Evolutionary conservation across 2,797 vertebrate genomes (phyloP).

Genomic region (Epinephelus coioides): DNA sequence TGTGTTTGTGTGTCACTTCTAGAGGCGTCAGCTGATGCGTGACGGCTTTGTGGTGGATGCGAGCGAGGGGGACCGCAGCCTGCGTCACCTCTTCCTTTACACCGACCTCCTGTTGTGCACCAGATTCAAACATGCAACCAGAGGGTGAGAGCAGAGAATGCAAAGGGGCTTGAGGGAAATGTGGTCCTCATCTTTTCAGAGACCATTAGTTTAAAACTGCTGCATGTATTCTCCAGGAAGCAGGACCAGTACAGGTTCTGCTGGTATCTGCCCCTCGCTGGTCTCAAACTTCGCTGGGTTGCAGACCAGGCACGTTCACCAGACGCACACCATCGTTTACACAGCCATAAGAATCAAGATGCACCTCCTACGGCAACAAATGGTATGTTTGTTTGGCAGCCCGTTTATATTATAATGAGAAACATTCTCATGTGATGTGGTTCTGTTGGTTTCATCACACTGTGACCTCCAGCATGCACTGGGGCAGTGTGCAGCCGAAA

Average conservation of each 20-base stretch:
- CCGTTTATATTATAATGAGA: too few relatives aligned
- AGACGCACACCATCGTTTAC: slow-evolving; percentile 74
- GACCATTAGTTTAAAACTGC: rapidly evolving
- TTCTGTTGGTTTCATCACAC: too few relatives aligned
- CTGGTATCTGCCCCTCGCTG: slow-evolving; percentile 85
- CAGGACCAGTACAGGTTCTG: slow-evolving; percentile 84
- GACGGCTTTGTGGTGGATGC: slow-evolving; percentile 85
- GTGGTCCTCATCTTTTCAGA: background rate
- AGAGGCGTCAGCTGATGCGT: slow-evolving; percentile 85
- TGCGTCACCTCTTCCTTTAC: slow-evolving; percentile 88
- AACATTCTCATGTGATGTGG: too few relatives aligned
- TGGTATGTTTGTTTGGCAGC: slow-evolving; percentile 57
- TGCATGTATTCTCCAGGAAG: slow-evolving; percentile 70
- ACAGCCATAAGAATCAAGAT: slow-evolving; percentile 79
- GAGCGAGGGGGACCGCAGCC: slow-evolving; percentile 74
- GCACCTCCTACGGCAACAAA: slow-evolving; percentile 70
- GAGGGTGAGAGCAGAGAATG: slow-evolving; percentile 71
- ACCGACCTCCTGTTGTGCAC: slow-evolving; percentile 87
- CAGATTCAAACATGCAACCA: slow-evolving; percentile 75
- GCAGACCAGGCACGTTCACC: slow-evolving; percentile 56
- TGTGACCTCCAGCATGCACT: too few relatives aligned
- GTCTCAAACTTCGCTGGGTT: slow-evolving; percentile 77
- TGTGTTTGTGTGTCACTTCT: background rate
- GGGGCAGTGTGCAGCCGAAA: too few relatives aligned
- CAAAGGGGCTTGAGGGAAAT: background rate